A percentile compares a stretch with the other conserved stretches of the same genome.
These are phyloP conservation scores for Toxotes jaculatrix DNA, from an alignment of 2,113 vertebrate genomes.

Conservation along the genomic window DNA sequence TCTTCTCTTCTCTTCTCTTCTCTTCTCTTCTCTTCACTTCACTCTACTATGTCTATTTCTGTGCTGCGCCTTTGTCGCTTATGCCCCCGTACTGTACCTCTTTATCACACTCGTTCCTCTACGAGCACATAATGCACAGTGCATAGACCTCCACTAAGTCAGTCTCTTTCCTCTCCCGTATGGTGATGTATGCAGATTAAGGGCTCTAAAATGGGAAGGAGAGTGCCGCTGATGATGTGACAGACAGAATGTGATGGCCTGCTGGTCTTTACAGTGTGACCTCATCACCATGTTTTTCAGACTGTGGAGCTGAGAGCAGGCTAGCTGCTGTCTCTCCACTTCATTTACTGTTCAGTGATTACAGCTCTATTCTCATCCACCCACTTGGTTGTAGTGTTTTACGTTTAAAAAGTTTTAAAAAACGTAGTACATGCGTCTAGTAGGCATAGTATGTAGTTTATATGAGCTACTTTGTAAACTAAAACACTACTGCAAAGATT, in stretches of 20 bases:
- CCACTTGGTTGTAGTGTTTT: conserved; percentile 45
- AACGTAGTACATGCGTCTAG: neutral
- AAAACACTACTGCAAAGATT: conserved; percentile 28
- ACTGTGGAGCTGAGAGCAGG: conserved; percentile 43
- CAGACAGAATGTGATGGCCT: conserved; percentile 73
- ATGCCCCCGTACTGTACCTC: conserved; percentile 34
- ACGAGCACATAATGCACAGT: conserved; percentile 63
- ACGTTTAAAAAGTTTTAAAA: neutral
- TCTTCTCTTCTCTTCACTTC: neutral
- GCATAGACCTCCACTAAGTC: conserved; percentile 38
- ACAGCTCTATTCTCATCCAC: conserved; percentile 52
- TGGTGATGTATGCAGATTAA: conserved; percentile 74
- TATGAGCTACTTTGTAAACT: conserved; percentile 22
- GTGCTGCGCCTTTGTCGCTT: conserved; percentile 11
- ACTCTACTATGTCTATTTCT: conserved; percentile 10
- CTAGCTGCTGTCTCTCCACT: conserved; percentile 56
- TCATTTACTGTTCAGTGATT: conserved; percentile 62
- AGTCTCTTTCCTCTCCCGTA: conserved; percentile 43
- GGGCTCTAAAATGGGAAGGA: conserved; percentile 53
- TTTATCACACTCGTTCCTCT: conserved; percentile 51
- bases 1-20: conserved; percentile 10
- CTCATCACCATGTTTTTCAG: conserved; percentile 71
- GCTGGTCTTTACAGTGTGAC: conserved; percentile 76
- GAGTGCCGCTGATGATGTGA: conserved; percentile 71
- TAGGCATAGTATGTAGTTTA: neutral